Evolutionary conservation across 30 jellyfish, hydroid and myxozoan species (phyloP), one percentile per base, ranked within the genome.

Genomic region (Phacellophora camtschatica): DNA sequence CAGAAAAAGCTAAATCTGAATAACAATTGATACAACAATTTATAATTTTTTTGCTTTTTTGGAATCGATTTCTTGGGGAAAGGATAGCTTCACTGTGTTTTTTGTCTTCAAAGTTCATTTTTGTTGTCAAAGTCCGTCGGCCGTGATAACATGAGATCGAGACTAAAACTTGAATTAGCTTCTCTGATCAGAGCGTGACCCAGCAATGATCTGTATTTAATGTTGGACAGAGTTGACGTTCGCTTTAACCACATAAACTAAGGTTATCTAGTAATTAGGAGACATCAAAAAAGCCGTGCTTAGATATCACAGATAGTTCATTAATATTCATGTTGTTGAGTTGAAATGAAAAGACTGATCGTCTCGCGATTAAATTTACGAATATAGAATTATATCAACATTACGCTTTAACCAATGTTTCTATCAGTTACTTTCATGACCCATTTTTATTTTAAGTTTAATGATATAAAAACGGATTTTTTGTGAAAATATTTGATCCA

Each of bases 241-340:
- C 15, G 83, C 64, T 63, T 29, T 58, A 67, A 80, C 91, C 91
- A 55, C 91, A 46, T 30, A 66, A 84, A 49, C 77, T 42, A 35
- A 36, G 74, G 39, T 80, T 71, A 80, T 80, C 83, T 80, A 57
- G 59, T 64, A 45, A 35, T 54, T 32, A 57, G 77, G 30, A 80
- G 84, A 80, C 77, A 66, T 41, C 50, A 80, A 80, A 25, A 77
- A 59, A 24, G 86, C 91, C 91, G 91, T 58, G 50, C 51, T 68
- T 48, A 62, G 83, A 80, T 80, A 70, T 50, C 43, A 71, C 84
- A 16, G 78, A 63, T 80, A 66, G 22, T 56, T 63, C 84, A 80
- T 80, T 80, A 80, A 65, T 66, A 80, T 80, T 80, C 80, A 80
- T 80, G 51, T n/a, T 66, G 81, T 80, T 65, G 66, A 62, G 76